Conservation (phyloP, 2,888 invertebrate genomes). For the Neelides folsomi region DNA sequence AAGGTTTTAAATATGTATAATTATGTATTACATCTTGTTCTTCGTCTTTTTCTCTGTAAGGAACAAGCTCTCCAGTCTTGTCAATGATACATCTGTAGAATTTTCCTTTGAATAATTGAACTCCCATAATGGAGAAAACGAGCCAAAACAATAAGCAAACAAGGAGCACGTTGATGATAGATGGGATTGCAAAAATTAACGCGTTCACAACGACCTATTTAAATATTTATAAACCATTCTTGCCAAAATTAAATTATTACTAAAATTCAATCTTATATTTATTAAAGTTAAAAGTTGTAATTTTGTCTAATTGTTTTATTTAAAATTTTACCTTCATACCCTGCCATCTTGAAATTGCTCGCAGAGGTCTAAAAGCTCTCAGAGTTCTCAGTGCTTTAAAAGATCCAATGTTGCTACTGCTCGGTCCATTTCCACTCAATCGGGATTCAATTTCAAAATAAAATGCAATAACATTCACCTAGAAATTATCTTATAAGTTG, state of each 20-base stretch:
- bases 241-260: too few relatives aligned
- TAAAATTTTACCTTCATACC: conserved; percentile 63
- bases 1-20: too few relatives aligned
- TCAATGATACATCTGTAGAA: conserved; percentile 83
- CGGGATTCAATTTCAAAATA: neutral
- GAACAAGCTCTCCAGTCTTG: conserved; percentile 42
- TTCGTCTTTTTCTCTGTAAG: conserved; percentile 4
- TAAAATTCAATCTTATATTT: too few relatives aligned
- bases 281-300: neutral
- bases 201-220: conserved; percentile 82
- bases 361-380: conserved; percentile 77
- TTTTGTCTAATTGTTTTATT: neutral
- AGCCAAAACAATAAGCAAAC: conserved; percentile 96
- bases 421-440: neutral
- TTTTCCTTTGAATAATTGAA: conserved; percentile 90
- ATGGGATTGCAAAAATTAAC: conserved; percentile 91
- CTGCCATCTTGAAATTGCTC: conserved; percentile 93
- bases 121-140: conserved; percentile 94
- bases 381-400: conserved; percentile 46
- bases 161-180: conserved; percentile 89
- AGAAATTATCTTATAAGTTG: neutral
- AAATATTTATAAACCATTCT: too few relatives aligned
- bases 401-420: neutral
- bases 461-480: conserved; percentile 6
- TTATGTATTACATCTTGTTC: neutral